Evolutionary conservation across 2,797 vertebrate species (phyloP), one percentile per base, ranked within the genome.

Genomic region (Acanthiza pusilla): DNA sequence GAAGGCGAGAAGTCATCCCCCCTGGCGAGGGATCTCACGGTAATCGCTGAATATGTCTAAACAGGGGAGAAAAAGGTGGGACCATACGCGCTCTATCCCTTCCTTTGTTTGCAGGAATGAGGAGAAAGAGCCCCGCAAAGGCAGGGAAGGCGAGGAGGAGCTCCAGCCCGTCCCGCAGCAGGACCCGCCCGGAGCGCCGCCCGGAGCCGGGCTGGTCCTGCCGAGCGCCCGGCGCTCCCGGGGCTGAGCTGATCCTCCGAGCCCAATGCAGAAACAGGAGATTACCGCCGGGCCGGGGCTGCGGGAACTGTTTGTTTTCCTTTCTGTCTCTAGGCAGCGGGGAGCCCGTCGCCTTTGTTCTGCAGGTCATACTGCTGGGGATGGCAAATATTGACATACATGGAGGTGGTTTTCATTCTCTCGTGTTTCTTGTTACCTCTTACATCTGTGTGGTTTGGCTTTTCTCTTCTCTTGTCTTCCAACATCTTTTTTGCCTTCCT

Each of bases 341-440:
- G 94, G 89, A 96, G 32, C 84, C 92, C 21, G 1, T 51, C 36
- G 65, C 93, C 95, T 97, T 96, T 97, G 95, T 97, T 94, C 96
- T 72, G 84, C 62, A 81, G 96, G 94, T 97, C 94, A 54, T 90
- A 5, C 92, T 85, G 93, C 88, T 77, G 82, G 89, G 48, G 76
- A 91, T 90, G 88, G 91, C 94, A 97, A 97, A 96, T 97, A 96
- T 96, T 96, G 96, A 97, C 95, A 94, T 91, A 96, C 92, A 89
- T 36, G 74, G 86, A 93, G 93, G 76, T 76, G 93, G 88, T 93
- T 93, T 94, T 92, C 86, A 73, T 95, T 94, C 94, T 92, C 96
- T 78, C 65, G n/a, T 95, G 96, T 95, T 96, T 96, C 94, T 96
- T 96, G 91, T 97, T 96, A 96, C 79, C 66, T 88, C 84, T 81